Evolutionary conservation across 2,888 invertebrate species (phyloP), one percentile per base, ranked within the genome.

Genomic region (Macrophya alboannulata): DNA sequence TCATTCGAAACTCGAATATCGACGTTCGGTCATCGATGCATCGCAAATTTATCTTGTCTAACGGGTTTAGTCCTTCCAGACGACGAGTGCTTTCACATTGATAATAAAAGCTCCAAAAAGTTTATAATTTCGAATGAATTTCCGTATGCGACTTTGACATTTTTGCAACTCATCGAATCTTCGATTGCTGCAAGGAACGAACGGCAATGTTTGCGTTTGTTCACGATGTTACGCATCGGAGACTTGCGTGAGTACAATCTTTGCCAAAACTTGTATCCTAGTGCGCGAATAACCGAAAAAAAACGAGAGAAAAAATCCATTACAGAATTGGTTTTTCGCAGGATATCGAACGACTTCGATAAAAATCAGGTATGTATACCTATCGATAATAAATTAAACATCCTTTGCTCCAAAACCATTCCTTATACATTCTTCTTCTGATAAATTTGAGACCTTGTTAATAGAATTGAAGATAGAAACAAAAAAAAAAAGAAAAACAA

Each of bases 241-340:
- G 5, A n/a, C 45, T 74, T 21, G 43, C 72, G 72, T 21, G 72
- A n/a, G 43, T 25, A 74, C 43, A 74, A 45, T 45, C 72, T 74
- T 74, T 74, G n/a, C 45, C 43, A 45, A 40, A 74, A 74, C 31
- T 31, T 10, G 25, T 31, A 37, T n/a, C n/a, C n/a, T 25, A 68
- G 5, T 10, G 15, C 9, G 17, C 10, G 25, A 25, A 25, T 62
- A 62, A 62, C 25, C 4, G 25, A 62, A 62, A 12, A 25, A 25
- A 21, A 4, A 59, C 0, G n/a, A 25, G 6, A 25, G 25, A 25
- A 62, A 25, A 12, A 10, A 21, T 62, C 25, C 62, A 62, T 25
- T 4, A 62, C 25, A 12, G 21, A 62, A 21, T 62, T 62, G 12
- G 12, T 25, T 12, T 25, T 62, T 62, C 12, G 2, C 62, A 6